A percentile compares a stretch with the other conserved stretches of the same genome.
Evolutionary conservation across 2,113 vertebrate species (phyloP).

Genomic region (Ptilonorhynchus violaceus): DNA sequence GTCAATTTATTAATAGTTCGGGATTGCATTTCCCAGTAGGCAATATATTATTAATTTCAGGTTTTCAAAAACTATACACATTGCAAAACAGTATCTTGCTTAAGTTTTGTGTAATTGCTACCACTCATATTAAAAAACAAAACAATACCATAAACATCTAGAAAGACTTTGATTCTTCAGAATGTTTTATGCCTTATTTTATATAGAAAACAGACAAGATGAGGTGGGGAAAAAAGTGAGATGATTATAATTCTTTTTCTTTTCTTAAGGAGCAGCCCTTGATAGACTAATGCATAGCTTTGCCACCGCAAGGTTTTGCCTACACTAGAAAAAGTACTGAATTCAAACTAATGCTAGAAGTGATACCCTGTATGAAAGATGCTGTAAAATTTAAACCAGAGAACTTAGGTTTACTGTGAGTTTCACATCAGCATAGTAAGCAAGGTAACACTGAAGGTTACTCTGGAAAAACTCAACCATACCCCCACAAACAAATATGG

Average conservation of each 20-base stretch:
- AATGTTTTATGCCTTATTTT: background rate
- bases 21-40: background rate
- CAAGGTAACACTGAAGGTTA: background rate
- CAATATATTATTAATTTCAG: background rate
- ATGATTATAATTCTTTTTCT: background rate
- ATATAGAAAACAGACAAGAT: background rate
- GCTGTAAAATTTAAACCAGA: background rate
- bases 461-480: background rate
- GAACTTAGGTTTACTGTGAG: rapidly evolving
- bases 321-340: background rate
- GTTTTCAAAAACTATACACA: background rate
- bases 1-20: background rate
- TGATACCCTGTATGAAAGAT: background rate
- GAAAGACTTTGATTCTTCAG: background rate
- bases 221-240: background rate
- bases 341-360: background rate
- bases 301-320: background rate
- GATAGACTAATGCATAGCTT: background rate
- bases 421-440: background rate
- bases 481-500: background rate
- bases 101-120: background rate
- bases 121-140: background rate
- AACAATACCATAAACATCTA: background rate
- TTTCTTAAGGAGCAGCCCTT: background rate
- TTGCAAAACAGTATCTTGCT: background rate